These are phyloP conservation scores for Dinomys branickii DNA, from an alignment of 2,113 vertebrate species.

Conservation along the genomic window DNA sequence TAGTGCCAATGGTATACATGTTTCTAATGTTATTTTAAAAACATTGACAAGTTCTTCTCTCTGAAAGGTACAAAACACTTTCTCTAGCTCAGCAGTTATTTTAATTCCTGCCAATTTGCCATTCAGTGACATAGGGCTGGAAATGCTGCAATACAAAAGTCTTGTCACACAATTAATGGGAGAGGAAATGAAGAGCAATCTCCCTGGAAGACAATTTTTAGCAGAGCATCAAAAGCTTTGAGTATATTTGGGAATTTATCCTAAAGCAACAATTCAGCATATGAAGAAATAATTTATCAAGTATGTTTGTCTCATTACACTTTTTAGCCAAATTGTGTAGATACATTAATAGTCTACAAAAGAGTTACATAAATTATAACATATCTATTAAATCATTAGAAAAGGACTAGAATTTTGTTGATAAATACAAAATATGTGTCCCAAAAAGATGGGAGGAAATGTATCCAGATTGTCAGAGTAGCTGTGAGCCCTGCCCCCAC, in stretches of 20 bases:
- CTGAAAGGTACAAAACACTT: constrained; percentile 14
- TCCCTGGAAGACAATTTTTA: constrained; percentile 55
- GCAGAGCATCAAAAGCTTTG: background rate
- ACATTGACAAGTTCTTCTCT: background rate
- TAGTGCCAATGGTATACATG: background rate
- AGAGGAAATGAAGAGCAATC: constrained; percentile 33
- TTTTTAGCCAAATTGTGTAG: background rate
- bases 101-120: constrained; percentile 39
- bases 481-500: background rate
- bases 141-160: background rate
- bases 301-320: background rate
- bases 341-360: background rate
- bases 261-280: constrained; percentile 29
- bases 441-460: background rate
- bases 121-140: constrained; percentile 24
- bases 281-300: constrained; percentile 3
- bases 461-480: background rate
- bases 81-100: background rate
- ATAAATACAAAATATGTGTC: background rate
- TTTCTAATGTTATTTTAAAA: constrained; percentile 38
- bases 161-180: background rate
- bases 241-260: constrained; percentile 50
- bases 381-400: constrained; percentile 6
- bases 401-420: background rate
- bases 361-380: background rate